Percentiles rank a stretch among this genome's conserved stretches.
These are phyloP conservation scores for Argyrosomus japonicus DNA, from an alignment of 2,113 vertebrate genomes.

Conservation along the genomic window DNA sequence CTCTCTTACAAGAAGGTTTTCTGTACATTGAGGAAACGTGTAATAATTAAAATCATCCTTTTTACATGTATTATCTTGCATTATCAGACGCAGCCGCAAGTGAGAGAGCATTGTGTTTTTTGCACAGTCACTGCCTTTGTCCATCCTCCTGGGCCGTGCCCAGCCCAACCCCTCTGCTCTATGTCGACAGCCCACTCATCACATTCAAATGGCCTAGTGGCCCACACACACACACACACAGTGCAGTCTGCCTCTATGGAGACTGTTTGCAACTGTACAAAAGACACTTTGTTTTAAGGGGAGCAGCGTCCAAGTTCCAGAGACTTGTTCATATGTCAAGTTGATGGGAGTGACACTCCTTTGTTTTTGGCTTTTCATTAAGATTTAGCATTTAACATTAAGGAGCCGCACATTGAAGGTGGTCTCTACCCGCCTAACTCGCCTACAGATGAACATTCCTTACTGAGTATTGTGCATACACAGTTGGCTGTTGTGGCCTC, in stretches of 20 bases:
- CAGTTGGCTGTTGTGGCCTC: neutral
- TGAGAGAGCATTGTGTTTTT: constrained; percentile 69
- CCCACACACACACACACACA: constrained; percentile 68
- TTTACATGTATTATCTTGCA: neutral
- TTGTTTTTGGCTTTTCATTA: constrained; percentile 23
- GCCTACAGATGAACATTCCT: neutral
- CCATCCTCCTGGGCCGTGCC: constrained; percentile 69
- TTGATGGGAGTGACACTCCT: constrained; percentile 29
- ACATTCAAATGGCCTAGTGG: constrained; percentile 76
- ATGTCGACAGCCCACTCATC: constrained; percentile 81
- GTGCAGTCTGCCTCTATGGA: constrained; percentile 60
- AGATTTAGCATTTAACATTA: constrained; percentile 7
- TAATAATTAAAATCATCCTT: neutral
- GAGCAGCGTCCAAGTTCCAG: constrained; percentile 54
- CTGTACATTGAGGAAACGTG: neutral
- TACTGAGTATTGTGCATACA: neutral
- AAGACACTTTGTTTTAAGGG: constrained; percentile 76
- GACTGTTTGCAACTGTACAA: constrained; percentile 75
- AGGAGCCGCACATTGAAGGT: constrained; percentile 31
- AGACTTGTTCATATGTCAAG: constrained; percentile 59
- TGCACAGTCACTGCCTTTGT: constrained; percentile 85
- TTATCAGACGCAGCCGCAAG: constrained; percentile 21
- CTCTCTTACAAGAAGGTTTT: neutral
- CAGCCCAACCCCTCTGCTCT: constrained; percentile 73
- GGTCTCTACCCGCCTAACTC: constrained; percentile 1